Conservation (phyloP, 2,113 vertebrate genomes). For the Eulacestoma nigropectus region DNA sequence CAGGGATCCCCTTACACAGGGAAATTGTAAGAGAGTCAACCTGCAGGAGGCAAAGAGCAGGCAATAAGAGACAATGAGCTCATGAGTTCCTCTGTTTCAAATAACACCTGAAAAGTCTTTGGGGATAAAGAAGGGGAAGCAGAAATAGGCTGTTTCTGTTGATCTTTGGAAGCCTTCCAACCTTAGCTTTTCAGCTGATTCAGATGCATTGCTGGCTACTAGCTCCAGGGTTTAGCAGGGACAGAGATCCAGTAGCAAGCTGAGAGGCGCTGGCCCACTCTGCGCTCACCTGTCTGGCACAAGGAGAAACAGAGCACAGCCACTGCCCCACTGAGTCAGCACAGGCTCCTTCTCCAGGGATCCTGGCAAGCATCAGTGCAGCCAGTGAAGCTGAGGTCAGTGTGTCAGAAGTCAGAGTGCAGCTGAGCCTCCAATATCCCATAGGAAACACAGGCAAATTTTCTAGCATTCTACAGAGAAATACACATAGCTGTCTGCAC, state of each 20-base stretch:
- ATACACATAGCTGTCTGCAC: background rate
- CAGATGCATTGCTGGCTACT: background rate
- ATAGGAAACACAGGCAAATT: background rate
- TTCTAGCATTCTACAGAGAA: background rate
- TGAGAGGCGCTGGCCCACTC: background rate
- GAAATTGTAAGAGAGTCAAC: background rate
- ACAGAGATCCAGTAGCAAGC: background rate
- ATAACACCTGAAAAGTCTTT: conserved; percentile 7
- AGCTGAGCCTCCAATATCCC: background rate
- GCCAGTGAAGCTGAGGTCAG: background rate
- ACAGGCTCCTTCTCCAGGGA: background rate
- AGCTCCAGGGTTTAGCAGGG: background rate
- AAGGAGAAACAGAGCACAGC: background rate
- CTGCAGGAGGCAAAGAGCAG: background rate
- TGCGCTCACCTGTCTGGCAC: background rate
- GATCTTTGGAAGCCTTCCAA: background rate
- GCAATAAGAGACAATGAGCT: background rate
- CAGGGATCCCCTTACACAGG: background rate
- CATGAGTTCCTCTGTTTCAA: conserved; percentile 11
- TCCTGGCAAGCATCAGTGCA: background rate
- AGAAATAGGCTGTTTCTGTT: background rate
- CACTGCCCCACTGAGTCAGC: background rate
- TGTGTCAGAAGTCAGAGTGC: background rate
- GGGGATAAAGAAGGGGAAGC: background rate
- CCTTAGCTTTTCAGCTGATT: background rate